Percentiles rank a stretch among this genome's conserved stretches.
Conservation (phyloP, 2,797 vertebrate genomes). For the Pipistrellus pygmaeus region DNA sequence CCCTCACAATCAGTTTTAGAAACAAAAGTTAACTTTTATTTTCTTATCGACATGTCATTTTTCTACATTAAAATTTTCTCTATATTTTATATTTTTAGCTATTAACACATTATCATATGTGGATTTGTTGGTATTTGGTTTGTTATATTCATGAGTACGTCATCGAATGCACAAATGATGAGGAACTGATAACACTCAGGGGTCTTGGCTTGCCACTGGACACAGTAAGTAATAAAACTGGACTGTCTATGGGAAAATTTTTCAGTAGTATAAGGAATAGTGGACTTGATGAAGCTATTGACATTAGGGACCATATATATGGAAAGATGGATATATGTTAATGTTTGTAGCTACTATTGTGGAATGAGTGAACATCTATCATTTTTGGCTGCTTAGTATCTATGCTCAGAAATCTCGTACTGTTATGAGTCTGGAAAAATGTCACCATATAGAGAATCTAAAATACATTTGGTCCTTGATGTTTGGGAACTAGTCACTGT, state of each 20-base stretch:
- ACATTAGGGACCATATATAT: neutral
- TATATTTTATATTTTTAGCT: neutral
- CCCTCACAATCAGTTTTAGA: neutral
- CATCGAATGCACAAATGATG: neutral
- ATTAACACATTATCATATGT: neutral
- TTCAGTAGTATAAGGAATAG: neutral
- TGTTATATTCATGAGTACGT: neutral
- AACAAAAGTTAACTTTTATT: neutral
- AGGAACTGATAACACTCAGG: neutral
- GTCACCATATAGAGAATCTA: neutral
- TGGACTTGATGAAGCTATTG: neutral
- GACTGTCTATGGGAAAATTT: neutral
- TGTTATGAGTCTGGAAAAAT: neutral
- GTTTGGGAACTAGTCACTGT: neutral
- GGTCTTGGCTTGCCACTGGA: neutral
- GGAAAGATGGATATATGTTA: neutral
- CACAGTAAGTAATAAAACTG: neutral
- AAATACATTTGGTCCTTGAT: neutral
- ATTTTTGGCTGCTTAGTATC: neutral
- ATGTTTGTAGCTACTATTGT: neutral
- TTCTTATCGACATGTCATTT: neutral
- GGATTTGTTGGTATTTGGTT: neutral
- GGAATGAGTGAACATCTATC: neutral
- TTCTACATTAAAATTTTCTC: neutral
- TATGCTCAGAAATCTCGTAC: neutral